Evolutionary conservation across 2,888 invertebrate genomes (phyloP).

Genomic region (Podabrus alpinus): DNA sequence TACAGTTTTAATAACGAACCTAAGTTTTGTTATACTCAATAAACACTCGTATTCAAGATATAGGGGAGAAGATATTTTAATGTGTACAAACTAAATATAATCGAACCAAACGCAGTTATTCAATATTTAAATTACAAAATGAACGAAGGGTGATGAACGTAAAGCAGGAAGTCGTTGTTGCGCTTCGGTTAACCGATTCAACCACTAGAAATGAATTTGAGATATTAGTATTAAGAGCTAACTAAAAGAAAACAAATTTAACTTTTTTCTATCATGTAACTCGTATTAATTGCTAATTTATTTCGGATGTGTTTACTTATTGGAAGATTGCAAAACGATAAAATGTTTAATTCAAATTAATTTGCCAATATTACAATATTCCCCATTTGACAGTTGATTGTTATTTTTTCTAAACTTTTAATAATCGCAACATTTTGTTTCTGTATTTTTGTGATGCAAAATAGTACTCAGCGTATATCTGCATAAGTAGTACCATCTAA

Average conservation of each 20-base stretch:
- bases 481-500: too few relatives aligned
- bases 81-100: conserved; percentile 36
- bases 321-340: too few relatives aligned
- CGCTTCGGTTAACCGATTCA: conserved; percentile 36
- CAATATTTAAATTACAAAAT: conserved; percentile 42
- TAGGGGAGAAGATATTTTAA: conserved; percentile 30
- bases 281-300: neutral
- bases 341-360: too few relatives aligned
- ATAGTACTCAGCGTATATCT: too few relatives aligned
- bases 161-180: conserved; percentile 36
- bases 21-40: conserved; percentile 32
- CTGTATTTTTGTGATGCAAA: too few relatives aligned
- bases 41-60: conserved; percentile 36
- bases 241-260: conserved; percentile 14
- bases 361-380: too few relatives aligned
- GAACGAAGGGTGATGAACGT: conserved; percentile 33
- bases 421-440: too few relatives aligned
- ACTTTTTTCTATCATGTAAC: neutral
- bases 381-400: too few relatives aligned
- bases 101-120: conserved; percentile 37
- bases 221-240: conserved; percentile 28
- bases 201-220: conserved; percentile 37
- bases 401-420: too few relatives aligned
- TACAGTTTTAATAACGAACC: conserved; percentile 34
- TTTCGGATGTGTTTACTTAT: neutral